Percentiles rank a stretch among this genome's conserved stretches.
Conservation (phyloP, 1,140 invertebrate species). For the Meloidogyne chitwoodi region DNA sequence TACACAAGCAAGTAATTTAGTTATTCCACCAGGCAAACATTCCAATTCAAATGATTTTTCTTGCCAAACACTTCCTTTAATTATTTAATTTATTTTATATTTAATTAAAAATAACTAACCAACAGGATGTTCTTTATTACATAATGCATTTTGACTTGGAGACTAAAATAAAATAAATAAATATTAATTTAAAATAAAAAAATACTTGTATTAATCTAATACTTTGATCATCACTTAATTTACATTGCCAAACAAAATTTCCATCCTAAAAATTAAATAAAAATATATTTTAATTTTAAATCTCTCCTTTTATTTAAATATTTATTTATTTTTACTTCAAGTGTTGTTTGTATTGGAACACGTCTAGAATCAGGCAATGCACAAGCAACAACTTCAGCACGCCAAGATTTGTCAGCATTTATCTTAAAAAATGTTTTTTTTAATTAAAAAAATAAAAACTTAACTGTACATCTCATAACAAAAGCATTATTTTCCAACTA, state of each 20-base stretch:
- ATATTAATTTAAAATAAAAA: background rate
- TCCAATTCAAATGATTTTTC: slow-evolving; percentile 51
- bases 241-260: slow-evolving; percentile 32
- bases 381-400: slow-evolving; percentile 46
- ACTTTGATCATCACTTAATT: slow-evolving; percentile 37
- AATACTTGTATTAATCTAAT: slow-evolving; percentile 13
- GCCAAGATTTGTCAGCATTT: slow-evolving; percentile 43
- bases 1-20: slow-evolving; percentile 31
- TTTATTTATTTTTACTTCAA: background rate
- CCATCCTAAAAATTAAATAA: slow-evolving; percentile 30
- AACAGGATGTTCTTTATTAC: slow-evolving; percentile 38
- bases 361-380: slow-evolving; percentile 28
- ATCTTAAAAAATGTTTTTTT: background rate
- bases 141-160: slow-evolving; percentile 44
- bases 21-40: slow-evolving; percentile 38
- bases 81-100: background rate
- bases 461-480: slow-evolving; percentile 45
- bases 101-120: slow-evolving; percentile 21
- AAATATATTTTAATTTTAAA: background rate
- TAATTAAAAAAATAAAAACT: background rate
- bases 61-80: slow-evolving; percentile 34
- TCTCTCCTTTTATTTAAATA: too few relatives aligned
- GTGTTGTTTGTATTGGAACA: slow-evolving; percentile 24
- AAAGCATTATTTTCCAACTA: slow-evolving; percentile 41
- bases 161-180: slow-evolving; percentile 1